Percentiles rank a stretch among this genome's conserved stretches.
phyloP scores from a whole-genome alignment of 2,888 invertebrate genomes.

The Hydraecia micacea region DNA sequence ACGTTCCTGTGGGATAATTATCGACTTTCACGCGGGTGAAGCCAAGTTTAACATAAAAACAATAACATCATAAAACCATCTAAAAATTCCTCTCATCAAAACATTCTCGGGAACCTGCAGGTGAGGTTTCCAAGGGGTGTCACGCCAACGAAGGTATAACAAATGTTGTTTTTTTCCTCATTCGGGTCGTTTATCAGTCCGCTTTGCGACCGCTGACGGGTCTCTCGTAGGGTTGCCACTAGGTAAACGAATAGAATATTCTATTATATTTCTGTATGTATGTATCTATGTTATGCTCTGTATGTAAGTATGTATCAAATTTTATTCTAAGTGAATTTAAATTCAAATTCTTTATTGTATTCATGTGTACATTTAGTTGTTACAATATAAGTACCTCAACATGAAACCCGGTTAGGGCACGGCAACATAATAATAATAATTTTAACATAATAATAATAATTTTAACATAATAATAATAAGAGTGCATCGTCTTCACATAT shows the following conservation, averaged over 20 bases:
- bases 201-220: slow-evolving; percentile 36
- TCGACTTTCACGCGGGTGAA: not conserved
- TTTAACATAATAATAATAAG: too few species aligned
- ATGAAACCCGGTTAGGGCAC: too few species aligned
- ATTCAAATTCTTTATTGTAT: too few species aligned
- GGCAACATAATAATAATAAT: too few species aligned
- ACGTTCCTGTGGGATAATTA: too few species aligned
- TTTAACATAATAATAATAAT: too few species aligned
- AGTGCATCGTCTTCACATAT: too few species aligned
- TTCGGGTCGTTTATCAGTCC: slow-evolving; percentile 58
- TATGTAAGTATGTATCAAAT: too few species aligned
- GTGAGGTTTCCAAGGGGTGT: slow-evolving; percentile 48
- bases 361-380: too few species aligned
- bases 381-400: too few species aligned
- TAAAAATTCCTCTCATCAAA: slow-evolving; percentile 32
- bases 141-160: slow-evolving; percentile 51
- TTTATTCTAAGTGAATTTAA: too few species aligned
- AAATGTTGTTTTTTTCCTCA: slow-evolving; percentile 63
- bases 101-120: slow-evolving; percentile 39
- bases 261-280: not conserved
- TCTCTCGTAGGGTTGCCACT: slow-evolving; percentile 22
- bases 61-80: not conserved
- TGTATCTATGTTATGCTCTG: too few species aligned
- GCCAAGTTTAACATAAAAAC: not conserved
- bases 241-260: not conserved